Evolutionary conservation across 2,113 vertebrate species (phyloP).

Genomic region (Trinectes maculatus): DNA sequence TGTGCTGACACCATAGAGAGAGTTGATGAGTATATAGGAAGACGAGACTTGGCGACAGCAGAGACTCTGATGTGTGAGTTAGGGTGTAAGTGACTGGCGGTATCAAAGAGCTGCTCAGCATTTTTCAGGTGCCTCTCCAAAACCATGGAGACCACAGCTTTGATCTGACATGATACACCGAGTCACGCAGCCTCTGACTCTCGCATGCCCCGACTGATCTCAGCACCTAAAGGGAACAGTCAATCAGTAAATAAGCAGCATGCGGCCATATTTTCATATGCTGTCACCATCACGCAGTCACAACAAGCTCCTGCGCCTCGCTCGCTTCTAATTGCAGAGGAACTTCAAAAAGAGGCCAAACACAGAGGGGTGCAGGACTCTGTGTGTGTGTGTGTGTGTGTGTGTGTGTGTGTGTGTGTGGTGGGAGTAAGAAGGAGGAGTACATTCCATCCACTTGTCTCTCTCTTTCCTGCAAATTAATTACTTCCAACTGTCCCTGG

Average conservation of each 20-base stretch:
- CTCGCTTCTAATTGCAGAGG: slow-evolving; percentile 16
- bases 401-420: slow-evolving; percentile 16
- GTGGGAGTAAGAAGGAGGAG: slow-evolving; percentile 16
- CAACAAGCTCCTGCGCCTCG: not conserved
- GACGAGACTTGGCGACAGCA: not conserved
- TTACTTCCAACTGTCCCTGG: slow-evolving; percentile 43
- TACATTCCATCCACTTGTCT: slow-evolving; percentile 27
- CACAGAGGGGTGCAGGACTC: slow-evolving; percentile 27
- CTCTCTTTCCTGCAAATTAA: slow-evolving; percentile 35
- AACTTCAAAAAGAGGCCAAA: slow-evolving; percentile 48
- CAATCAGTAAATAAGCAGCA: slow-evolving; percentile 14
- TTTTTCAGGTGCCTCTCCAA: slow-evolving; percentile 22
- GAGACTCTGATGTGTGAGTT: not conserved
- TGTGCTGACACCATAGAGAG: too few species aligned
- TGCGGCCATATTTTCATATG: not conserved
- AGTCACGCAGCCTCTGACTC: slow-evolving; percentile 5
- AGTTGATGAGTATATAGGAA: too few species aligned
- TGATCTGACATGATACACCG: slow-evolving; percentile 30
- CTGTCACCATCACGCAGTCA: not conserved
- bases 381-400: slow-evolving; percentile 21
- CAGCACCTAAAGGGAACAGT: slow-evolving; percentile 1
- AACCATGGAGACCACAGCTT: slow-evolving; percentile 17
- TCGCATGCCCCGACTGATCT: not conserved
- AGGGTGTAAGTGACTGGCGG: not conserved
- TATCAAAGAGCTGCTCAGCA: slow-evolving; percentile 5